A percentile compares a stretch with the other conserved stretches of the same genome.
phyloP scores from a whole-genome alignment of 2,888 invertebrate species.

The Panzeria rudis region DNA sequence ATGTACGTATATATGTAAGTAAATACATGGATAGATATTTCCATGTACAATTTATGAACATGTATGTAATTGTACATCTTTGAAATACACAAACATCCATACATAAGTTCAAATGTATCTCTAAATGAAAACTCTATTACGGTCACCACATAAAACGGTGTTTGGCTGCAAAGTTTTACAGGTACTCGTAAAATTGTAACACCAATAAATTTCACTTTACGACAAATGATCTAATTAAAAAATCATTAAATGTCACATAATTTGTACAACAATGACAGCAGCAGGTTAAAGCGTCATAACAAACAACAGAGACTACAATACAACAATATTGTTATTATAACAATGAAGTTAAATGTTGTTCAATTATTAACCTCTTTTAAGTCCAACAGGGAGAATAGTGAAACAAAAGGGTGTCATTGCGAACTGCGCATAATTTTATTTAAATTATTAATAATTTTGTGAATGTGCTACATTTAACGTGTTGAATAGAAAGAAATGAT shows the following conservation, averaged over 20 bases:
- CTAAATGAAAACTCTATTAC: slow-evolving; percentile 50
- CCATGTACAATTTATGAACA: not conserved
- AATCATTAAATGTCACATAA: slow-evolving; percentile 73
- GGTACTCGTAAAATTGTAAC: slow-evolving; percentile 54
- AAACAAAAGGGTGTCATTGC: slow-evolving; percentile 1
- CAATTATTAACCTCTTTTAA: slow-evolving; percentile 31
- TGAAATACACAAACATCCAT: not conserved
- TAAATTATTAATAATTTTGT: not conserved
- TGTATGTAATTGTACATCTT: not conserved
- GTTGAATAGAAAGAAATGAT: not conserved
- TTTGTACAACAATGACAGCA: slow-evolving; percentile 46
- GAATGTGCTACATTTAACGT: not conserved
- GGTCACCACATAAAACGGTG: slow-evolving; percentile 27
- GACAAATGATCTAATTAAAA: slow-evolving; percentile 74
- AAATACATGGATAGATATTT: not conserved
- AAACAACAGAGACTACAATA: slow-evolving; percentile 15
- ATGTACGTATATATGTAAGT: not conserved
- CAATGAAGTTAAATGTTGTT: slow-evolving; percentile 46
- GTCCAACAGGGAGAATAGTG: not conserved
- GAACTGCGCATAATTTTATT: not conserved
- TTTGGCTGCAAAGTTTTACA: not conserved
- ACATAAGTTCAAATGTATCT: slow-evolving; percentile 13
- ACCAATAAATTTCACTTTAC: slow-evolving; percentile 71
- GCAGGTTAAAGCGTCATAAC: slow-evolving; percentile 18
- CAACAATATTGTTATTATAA: slow-evolving; percentile 9